Conservation (phyloP, 2,888 invertebrate species). For the Gandaritis pyraliata region DNA sequence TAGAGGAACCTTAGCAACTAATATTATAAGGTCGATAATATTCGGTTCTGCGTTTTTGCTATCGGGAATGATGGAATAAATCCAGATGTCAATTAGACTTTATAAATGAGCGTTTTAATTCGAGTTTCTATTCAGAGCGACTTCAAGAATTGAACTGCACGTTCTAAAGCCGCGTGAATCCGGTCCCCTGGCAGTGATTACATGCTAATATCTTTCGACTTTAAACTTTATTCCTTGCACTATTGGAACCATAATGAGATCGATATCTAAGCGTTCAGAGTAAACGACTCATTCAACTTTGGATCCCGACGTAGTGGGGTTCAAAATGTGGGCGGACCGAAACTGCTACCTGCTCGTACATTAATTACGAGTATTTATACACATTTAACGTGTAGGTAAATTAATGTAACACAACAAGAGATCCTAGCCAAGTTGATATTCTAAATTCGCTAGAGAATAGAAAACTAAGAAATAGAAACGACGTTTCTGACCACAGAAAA, state of each 20-base stretch:
- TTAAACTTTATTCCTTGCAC: slow-evolving; percentile 56
- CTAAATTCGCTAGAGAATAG: too few species aligned
- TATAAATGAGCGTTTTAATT: slow-evolving; percentile 71
- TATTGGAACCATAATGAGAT: slow-evolving; percentile 32
- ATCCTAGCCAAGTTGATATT: too few species aligned
- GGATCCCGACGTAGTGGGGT: neutral
- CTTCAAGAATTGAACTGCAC: slow-evolving; percentile 56
- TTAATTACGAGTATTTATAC: too few species aligned
- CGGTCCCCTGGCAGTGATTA: slow-evolving; percentile 67
- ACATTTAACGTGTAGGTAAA: too few species aligned
- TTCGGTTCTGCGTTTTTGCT: neutral
- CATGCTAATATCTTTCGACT: slow-evolving; percentile 66
- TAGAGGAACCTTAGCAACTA: too few species aligned
- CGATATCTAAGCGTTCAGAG: slow-evolving; percentile 1
- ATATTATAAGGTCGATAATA: too few species aligned
- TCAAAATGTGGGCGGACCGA: neutral
- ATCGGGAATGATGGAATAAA: slow-evolving; percentile 12
- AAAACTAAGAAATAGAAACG: too few species aligned
- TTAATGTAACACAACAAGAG: too few species aligned
- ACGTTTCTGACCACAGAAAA: too few species aligned
- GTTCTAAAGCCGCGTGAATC: slow-evolving; percentile 61
- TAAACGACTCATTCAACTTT: neutral
- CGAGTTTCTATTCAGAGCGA: slow-evolving; percentile 66
- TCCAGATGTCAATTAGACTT: slow-evolving; percentile 58
- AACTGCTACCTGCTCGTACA: neutral